Evolutionary conservation across 2,888 invertebrate species (phyloP).

Genomic region (Zaprionus lineosus): DNA sequence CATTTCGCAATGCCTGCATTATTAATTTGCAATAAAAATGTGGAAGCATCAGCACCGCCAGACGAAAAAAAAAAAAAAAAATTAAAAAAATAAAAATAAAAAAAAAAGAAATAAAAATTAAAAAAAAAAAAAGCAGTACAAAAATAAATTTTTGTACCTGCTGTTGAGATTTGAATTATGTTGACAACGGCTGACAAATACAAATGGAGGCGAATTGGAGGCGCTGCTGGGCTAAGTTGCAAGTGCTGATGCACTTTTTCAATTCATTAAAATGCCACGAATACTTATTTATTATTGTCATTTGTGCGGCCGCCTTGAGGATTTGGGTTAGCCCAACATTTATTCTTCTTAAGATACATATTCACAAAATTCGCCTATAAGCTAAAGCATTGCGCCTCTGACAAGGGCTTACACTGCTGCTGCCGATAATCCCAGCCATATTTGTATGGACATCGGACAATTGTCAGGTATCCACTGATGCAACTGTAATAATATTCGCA

Average conservation of each 20-base stretch:
- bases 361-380: constrained; percentile 21
- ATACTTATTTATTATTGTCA: constrained; percentile 75
- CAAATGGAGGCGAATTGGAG: constrained; percentile 76
- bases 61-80: constrained; percentile 25
- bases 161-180: constrained; percentile 69
- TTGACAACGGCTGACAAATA: constrained; percentile 73
- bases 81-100: constrained; percentile 60
- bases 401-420: constrained; percentile 59
- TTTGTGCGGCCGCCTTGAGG: constrained; percentile 33
- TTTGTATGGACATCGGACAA: constrained; percentile 70
- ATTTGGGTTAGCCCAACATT: constrained; percentile 55
- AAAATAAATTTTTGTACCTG: constrained; percentile 66
- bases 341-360: constrained; percentile 26
- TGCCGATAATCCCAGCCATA: constrained; percentile 69
- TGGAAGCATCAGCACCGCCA: constrained; percentile 58
- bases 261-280: constrained; percentile 71
- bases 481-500: constrained; percentile 78
- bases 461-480: constrained; percentile 65
- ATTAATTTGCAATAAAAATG: constrained; percentile 76
- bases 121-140: constrained; percentile 29
- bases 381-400: constrained; percentile 57
- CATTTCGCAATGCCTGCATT: constrained; percentile 53
- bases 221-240: constrained; percentile 51
- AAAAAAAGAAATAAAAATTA: constrained; percentile 19
- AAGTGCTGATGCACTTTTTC: constrained; percentile 48